phyloP scores from a whole-genome alignment of 2,888 invertebrate species.

The Chaitophorus viminalis region DNA sequence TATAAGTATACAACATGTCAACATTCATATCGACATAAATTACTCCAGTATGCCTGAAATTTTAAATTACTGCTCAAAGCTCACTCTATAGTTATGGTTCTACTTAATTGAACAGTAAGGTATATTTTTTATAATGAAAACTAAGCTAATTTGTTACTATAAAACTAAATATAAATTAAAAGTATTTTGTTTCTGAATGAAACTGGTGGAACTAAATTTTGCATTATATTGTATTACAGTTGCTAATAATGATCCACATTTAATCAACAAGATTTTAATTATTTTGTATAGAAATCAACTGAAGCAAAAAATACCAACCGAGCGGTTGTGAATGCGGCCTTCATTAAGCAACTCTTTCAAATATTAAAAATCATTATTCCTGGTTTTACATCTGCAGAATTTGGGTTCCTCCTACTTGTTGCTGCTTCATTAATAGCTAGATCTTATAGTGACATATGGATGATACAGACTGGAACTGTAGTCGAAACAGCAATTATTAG shows the following conservation, averaged over 20 bases:
- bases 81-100: too few relatives aligned
- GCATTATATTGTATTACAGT: not conserved
- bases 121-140: too few relatives aligned
- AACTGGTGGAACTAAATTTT: not conserved
- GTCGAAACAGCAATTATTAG: slow-evolving; percentile 95
- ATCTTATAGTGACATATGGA: slow-evolving; percentile 96
- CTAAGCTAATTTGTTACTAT: not conserved
- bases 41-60: too few relatives aligned
- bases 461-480: slow-evolving; percentile 93
- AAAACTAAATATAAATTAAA: not conserved
- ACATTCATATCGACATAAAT: too few relatives aligned
- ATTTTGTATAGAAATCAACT: slow-evolving; percentile 66
- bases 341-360: slow-evolving; percentile 76
- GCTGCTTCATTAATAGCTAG: slow-evolving; percentile 85
- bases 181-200: not conserved
- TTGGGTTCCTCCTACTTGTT: slow-evolving; percentile 77
- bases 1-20: too few relatives aligned
- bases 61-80: too few relatives aligned
- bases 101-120: too few relatives aligned
- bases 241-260: not conserved
- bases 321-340: slow-evolving; percentile 81
- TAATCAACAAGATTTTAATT: not conserved
- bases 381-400: slow-evolving; percentile 80
- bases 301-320: slow-evolving; percentile 69
- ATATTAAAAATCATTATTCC: slow-evolving; percentile 83